These are phyloP conservation scores for Perccottus glenii DNA, from an alignment of 2,113 vertebrate species.

Conservation along the genomic window DNA sequence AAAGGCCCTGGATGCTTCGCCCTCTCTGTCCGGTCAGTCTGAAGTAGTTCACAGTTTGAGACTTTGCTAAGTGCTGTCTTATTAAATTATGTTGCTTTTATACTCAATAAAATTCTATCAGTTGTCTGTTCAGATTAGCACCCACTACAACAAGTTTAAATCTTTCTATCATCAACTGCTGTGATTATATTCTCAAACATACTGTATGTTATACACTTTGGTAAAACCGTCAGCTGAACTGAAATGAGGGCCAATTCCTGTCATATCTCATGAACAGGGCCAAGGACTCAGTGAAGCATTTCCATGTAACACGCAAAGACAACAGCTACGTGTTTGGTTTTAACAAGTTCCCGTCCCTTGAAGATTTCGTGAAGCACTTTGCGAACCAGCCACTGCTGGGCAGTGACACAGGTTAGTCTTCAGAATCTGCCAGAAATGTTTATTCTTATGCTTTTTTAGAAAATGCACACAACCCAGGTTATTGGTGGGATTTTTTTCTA, in stretches of 20 bases:
- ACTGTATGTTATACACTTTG: too few species aligned
- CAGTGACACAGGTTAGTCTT: constrained; percentile 88
- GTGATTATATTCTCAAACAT: too few species aligned
- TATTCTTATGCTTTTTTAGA: too few species aligned
- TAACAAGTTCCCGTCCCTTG: constrained; percentile 87
- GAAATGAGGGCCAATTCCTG: not conserved
- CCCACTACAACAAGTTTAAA: too few species aligned
- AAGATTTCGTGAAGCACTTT: constrained; percentile 90
- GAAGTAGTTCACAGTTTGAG: not conserved
- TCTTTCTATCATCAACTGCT: too few species aligned
- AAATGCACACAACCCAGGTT: too few species aligned
- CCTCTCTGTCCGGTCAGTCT: constrained; percentile 89
- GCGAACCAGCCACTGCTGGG: constrained; percentile 96
- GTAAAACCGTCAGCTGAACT: not conserved
- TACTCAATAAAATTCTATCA: too few species aligned
- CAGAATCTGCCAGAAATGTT: too few species aligned
- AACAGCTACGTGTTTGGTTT: constrained; percentile 89
- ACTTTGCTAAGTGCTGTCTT: not conserved
- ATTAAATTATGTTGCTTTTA: too few species aligned
- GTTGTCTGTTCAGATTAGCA: too few species aligned
- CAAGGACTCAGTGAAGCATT: constrained; percentile 96
- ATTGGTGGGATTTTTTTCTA: too few species aligned
- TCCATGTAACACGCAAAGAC: constrained; percentile 84
- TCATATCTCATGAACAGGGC: constrained; percentile 78
- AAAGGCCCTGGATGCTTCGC: constrained; percentile 82